A percentile compares a stretch with the other conserved stretches of the same genome.
These are phyloP conservation scores for Tillus elongatus DNA, from an alignment of 2,888 invertebrate species.

Conservation along the genomic window DNA sequence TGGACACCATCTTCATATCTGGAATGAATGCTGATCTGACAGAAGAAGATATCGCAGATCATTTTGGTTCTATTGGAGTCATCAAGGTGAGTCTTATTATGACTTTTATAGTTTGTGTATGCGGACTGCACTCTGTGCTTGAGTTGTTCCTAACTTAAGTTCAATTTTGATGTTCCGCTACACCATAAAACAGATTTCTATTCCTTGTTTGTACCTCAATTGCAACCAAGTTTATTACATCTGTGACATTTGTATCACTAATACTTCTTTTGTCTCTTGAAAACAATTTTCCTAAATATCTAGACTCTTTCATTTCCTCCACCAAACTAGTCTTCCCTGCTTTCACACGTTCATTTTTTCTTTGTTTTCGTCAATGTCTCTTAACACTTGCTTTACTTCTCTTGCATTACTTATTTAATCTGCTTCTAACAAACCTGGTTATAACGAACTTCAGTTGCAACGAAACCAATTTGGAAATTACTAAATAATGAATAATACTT, in stretches of 20 bases:
- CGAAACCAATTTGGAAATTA: no score
- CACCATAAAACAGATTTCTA: conserved; percentile 31
- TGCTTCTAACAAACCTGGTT: no score
- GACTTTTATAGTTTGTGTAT: conserved; percentile 9
- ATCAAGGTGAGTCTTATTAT: conserved; percentile 65
- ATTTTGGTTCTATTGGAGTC: conserved; percentile 92
- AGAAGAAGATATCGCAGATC: conserved; percentile 80
- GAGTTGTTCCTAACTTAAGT: conserved; percentile 33
- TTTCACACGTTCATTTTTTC: no score
- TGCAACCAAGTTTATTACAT: conserved; percentile 27
- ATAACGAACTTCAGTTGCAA: no score
- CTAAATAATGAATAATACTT: no score
- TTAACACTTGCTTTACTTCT: no score
- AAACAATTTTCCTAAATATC: no score
- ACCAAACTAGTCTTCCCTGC: no score
- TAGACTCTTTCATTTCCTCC: no score
- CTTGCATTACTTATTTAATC: no score
- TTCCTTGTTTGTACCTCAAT: conserved; percentile 27
- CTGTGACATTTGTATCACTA: conserved; percentile 29
- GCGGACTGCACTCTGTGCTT: conserved; percentile 43
- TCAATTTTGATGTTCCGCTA: conserved; percentile 40
- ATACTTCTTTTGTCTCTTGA: no score
- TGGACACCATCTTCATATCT: conserved; percentile 91
- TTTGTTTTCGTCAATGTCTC: no score
- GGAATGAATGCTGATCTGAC: conserved; percentile 79